Conservation (phyloP, 1,140 invertebrate genomes). For the Diachasmimorpha longicaudata region DNA sequence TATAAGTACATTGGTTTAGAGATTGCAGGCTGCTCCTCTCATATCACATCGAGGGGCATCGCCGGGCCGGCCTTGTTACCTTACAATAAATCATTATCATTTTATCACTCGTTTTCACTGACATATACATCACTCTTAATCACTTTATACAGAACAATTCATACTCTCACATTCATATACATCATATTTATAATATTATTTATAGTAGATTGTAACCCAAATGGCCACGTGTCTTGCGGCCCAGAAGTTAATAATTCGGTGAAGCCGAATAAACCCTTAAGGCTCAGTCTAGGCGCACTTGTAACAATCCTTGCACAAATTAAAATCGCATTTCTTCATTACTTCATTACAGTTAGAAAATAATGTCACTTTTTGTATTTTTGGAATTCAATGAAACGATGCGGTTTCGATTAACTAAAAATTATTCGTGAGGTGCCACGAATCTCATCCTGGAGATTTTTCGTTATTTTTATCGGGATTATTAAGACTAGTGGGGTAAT, state of each 20-base stretch:
- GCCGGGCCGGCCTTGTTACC: constrained; percentile 56
- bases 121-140: constrained; percentile 25
- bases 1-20: constrained; percentile 65
- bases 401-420: neutral
- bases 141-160: neutral
- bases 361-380: neutral
- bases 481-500: constrained; percentile 63
- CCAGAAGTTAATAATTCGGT: constrained; percentile 25
- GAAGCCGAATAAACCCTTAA: constrained; percentile 33
- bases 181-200: constrained; percentile 35
- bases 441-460: too few species aligned
- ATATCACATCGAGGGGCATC: constrained; percentile 64
- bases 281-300: constrained; percentile 54
- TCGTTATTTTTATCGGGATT: constrained; percentile 42
- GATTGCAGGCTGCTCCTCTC: constrained; percentile 65
- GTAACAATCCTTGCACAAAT: constrained; percentile 14
- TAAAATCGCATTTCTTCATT: constrained; percentile 4
- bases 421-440: too few species aligned
- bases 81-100: constrained; percentile 30
- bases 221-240: constrained; percentile 50
- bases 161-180: constrained; percentile 10
- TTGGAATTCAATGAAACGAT: constrained; percentile 30
- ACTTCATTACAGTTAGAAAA: neutral
- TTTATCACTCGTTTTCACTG: constrained; percentile 18
- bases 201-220: constrained; percentile 26